A percentile compares a stretch with the other conserved stretches of the same genome.
phyloP scores from a whole-genome alignment of 2,113 vertebrate genomes.

The Puma concolor region DNA sequence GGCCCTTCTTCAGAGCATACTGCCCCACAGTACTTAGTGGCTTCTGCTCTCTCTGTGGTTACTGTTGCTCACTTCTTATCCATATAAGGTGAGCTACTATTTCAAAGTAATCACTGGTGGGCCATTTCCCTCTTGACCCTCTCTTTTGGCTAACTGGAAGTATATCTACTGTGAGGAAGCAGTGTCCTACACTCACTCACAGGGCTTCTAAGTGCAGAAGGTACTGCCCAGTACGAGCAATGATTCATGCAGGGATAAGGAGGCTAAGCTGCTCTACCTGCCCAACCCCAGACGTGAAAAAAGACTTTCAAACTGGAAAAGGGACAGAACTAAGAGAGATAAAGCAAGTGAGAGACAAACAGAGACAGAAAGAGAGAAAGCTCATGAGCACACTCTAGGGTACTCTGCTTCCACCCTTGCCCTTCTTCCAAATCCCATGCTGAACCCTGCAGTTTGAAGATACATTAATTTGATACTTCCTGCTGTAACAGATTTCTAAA shows the following conservation, averaged over 20 bases:
- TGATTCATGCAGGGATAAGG: neutral
- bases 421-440: neutral
- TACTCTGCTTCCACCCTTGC: neutral
- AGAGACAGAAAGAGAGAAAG: neutral
- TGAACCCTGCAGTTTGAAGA: neutral
- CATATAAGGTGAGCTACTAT: neutral
- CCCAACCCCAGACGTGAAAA: neutral
- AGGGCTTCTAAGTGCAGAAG: constrained; percentile 6
- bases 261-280: neutral
- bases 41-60: neutral
- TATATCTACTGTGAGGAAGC: neutral
- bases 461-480: neutral
- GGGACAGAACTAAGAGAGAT: neutral
- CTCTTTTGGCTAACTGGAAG: neutral
- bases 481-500: neutral
- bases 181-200: neutral
- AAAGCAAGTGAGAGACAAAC: neutral
- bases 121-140: neutral
- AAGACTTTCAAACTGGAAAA: neutral
- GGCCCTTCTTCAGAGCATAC: neutral
- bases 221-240: neutral
- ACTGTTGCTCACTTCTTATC: neutral
- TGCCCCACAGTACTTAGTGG: neutral
- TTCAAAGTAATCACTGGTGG: neutral
- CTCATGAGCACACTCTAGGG: neutral